Evolutionary conservation across 2,888 invertebrate species (phyloP), one percentile per base, ranked within the genome.

Genomic region (Dromius quadrimaculatus): DNA sequence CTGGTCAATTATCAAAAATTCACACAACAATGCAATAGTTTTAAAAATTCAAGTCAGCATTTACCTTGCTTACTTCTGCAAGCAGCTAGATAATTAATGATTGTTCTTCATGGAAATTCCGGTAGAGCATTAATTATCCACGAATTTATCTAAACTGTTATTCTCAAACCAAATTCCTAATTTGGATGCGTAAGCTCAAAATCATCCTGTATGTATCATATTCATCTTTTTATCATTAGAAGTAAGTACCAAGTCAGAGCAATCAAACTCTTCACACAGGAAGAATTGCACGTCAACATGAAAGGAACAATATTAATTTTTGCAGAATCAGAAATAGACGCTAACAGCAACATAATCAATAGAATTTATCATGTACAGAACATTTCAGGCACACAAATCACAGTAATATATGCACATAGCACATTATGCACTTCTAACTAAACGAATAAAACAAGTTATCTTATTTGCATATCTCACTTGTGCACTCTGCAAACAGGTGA

Each of bases 341-440:
- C n/a, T n/a, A n/a, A n/a, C 15, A 6, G 11, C 17, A 5, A 6
- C 22, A 22, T 32, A 2, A 15, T 13, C 50, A 28, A 23, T 13
- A 28, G 28, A 5, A 54, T 54, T 28, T 54, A 54, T 54, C 50
- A 54, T 11, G 1, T 1, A 20, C 36, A 36, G n/a, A 36, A 8
- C 20, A n/a, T 15, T 43, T 19, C 6, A n/a, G 4, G 13, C 28
- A 28, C 50, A 15, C 28, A 54, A 54, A 54, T 54, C 50, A 54
- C 28, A 23, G 15, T n/a, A 28, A 54, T 11, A 9, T 54, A 54
- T 54, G 50, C 50, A 23, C 50, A 54, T 54, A 23, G 28, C 50
- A 54, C 23, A 54, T 54, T 54, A 54, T 54, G 50, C 50, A 54
- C 28, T 54, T 54, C 28, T 54, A 54, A 54, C 28, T 54, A 54